Percentiles rank a stretch among this genome's conserved stretches.
Evolutionary conservation across 1,140 invertebrate species (phyloP).

Genomic region (Rhizoglyphus robini): DNA sequence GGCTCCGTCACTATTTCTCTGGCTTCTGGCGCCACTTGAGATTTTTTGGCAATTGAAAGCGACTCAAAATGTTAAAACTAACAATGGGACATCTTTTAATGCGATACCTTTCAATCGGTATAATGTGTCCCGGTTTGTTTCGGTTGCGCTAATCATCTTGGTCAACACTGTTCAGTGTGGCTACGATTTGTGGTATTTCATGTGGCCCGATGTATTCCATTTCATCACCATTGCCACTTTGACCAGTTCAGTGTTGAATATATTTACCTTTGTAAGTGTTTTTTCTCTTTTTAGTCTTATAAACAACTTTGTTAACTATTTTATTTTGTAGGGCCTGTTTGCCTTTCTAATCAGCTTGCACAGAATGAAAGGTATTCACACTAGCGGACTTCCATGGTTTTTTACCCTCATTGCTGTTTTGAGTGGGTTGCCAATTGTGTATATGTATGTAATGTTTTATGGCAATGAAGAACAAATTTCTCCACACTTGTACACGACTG

Average conservation of each 20-base stretch:
- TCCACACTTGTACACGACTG: too few species aligned
- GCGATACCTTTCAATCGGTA: slow-evolving; percentile 25
- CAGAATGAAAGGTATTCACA: slow-evolving; percentile 61
- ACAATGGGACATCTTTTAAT: background rate
- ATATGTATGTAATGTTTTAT: slow-evolving; percentile 19
- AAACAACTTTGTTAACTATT: background rate
- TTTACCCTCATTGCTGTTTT: slow-evolving; percentile 45
- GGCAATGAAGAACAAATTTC: slow-evolving; percentile 34
- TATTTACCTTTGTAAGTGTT: slow-evolving; percentile 20
- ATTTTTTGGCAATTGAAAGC: slow-evolving; percentile 14
- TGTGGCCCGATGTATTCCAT: too few species aligned
- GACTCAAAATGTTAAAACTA: background rate
- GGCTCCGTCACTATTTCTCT: slow-evolving; percentile 35
- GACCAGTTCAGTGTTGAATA: slow-evolving; percentile 18
- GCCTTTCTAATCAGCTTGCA: slow-evolving; percentile 56
- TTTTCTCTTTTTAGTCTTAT: background rate
- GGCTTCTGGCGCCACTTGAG: slow-evolving; percentile 31
- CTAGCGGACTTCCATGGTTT: slow-evolving; percentile 80
- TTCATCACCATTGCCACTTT: background rate
- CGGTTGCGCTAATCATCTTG: background rate
- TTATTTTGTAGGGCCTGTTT: slow-evolving; percentile 46
- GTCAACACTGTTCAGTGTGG: background rate
- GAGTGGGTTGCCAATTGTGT: background rate
- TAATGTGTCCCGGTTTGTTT: slow-evolving; percentile 25
- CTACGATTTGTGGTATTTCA: background rate